Evolutionary conservation across 2,797 vertebrate genomes (phyloP).

Genomic region (Pseudopleuronectes americanus): DNA sequence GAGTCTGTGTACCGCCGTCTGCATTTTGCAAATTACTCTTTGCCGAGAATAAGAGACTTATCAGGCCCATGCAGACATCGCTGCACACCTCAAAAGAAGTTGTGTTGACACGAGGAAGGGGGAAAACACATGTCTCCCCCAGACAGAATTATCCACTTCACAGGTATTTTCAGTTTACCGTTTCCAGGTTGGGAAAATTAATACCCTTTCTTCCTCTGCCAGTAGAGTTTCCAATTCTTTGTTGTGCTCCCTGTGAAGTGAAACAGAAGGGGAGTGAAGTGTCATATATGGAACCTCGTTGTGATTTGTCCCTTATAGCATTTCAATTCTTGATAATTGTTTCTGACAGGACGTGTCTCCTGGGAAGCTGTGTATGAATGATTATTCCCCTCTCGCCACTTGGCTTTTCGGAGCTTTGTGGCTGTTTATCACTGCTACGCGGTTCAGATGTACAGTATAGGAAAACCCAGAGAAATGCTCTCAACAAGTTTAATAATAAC

Average conservation of each 20-base stretch:
- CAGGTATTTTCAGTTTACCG: constrained; percentile 82
- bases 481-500: constrained; percentile 73
- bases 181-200: constrained; percentile 80
- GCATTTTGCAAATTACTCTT: constrained; percentile 84
- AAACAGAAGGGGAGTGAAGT: constrained; percentile 41
- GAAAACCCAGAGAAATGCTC: constrained; percentile 43
- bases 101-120: constrained; percentile 81
- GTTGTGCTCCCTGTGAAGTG: constrained; percentile 66
- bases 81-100: constrained; percentile 84
- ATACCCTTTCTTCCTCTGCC: constrained; percentile 77
- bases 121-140: constrained; percentile 76
- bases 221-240: constrained; percentile 73
- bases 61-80: constrained; percentile 82
- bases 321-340: constrained; percentile 60
- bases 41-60: constrained; percentile 85
- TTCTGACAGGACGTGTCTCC: constrained; percentile 47
- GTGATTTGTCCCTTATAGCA: constrained; percentile 50
- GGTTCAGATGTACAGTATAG: constrained; percentile 62
- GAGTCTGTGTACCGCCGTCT: constrained; percentile 80
- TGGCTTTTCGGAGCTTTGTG: constrained; percentile 2
- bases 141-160: constrained; percentile 84
- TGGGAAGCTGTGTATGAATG: constrained; percentile 57
- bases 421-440: constrained; percentile 52
- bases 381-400: constrained; percentile 65
- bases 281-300: constrained; percentile 48